Evolutionary conservation across 1,140 invertebrate genomes (phyloP).

Genomic region (Penaeus chinensis): DNA sequence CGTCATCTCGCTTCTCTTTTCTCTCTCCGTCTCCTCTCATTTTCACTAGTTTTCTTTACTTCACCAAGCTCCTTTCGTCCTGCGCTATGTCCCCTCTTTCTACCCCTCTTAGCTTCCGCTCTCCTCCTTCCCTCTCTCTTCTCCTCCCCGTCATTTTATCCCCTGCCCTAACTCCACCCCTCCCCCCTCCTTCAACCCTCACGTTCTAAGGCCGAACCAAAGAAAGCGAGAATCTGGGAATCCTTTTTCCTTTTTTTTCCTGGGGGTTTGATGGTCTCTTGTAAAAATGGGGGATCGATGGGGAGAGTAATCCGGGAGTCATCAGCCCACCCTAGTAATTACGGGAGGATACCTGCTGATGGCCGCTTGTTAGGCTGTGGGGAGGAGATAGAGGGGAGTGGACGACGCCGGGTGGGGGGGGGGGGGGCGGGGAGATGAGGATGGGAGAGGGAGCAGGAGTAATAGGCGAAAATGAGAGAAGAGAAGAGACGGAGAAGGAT

Average conservation of each 20-base stretch:
- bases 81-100: background rate
- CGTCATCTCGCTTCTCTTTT: background rate
- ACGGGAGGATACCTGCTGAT: background rate
- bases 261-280: slow-evolving; percentile 7
- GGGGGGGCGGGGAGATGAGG: too few species aligned
- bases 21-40: background rate
- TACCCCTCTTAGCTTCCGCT: slow-evolving; percentile 1
- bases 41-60: background rate
- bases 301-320: background rate
- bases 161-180: background rate
- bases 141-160: background rate
- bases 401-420: background rate
- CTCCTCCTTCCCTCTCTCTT: background rate
- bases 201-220: slow-evolving; percentile 1
- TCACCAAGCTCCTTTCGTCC: background rate
- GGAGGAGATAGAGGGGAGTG: background rate
- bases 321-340: slow-evolving; percentile 28
- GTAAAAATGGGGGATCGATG: slow-evolving; percentile 41
- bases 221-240: slow-evolving; percentile 4
- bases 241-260: background rate
- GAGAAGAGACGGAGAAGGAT: background rate
- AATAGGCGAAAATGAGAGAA: background rate
- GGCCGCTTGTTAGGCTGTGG: slow-evolving; percentile 6
- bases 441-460: background rate
- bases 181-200: background rate